These are phyloP conservation scores for Spea bombifrons DNA, from an alignment of 2,113 vertebrate species.

Conservation along the genomic window DNA sequence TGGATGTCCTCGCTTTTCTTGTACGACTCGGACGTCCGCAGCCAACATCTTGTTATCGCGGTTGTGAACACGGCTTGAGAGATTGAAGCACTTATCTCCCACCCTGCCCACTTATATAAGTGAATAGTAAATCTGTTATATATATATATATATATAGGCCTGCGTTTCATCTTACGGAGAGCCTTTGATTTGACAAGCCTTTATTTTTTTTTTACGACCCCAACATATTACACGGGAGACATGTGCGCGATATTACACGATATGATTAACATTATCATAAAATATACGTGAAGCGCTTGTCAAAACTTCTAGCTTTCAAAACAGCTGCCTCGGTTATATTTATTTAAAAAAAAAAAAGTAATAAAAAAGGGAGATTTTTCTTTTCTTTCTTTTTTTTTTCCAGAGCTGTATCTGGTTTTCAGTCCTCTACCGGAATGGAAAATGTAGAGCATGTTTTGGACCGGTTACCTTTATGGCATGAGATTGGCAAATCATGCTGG, in stretches of 20 bases:
- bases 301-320: neutral
- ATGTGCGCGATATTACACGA: neutral
- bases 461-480: neutral
- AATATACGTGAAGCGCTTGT: slow-evolving; percentile 9
- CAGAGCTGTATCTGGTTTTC: neutral
- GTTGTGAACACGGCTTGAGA: neutral
- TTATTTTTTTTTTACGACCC: slow-evolving; percentile 32
- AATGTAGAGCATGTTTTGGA: neutral
- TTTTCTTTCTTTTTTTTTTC: neutral
- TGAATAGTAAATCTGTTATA: slow-evolving; percentile 24
- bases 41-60: neutral
- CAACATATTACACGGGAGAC: slow-evolving; percentile 20
- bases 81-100: neutral
- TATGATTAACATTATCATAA: slow-evolving; percentile 34
- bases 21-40: slow-evolving; percentile 6
- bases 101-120: slow-evolving; percentile 12
- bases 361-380: neutral
- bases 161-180: neutral
- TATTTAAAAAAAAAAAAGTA: neutral
- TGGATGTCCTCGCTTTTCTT: neutral
- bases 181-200: slow-evolving; percentile 34
- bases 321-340: neutral
- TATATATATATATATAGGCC: neutral
- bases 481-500: neutral
- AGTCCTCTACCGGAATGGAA: neutral